Evolutionary conservation across 2,888 invertebrate genomes (phyloP).

Genomic region (Hypena proboscidalis): DNA sequence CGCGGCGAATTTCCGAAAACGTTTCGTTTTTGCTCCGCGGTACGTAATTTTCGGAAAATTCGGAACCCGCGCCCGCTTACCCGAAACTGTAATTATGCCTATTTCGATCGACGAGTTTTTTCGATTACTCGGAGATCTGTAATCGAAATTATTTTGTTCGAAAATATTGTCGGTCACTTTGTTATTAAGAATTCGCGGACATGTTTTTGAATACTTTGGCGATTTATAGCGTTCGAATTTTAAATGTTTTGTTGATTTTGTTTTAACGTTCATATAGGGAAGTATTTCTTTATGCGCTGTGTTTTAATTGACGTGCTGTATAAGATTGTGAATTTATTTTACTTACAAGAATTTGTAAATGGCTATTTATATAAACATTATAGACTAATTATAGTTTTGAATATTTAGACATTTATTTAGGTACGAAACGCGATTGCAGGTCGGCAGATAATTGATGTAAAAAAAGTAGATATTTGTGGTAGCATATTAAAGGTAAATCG

Average conservation of each 20-base stretch:
- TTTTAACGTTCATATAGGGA: too few species aligned
- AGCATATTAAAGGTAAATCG: too few species aligned
- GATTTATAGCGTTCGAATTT: neutral
- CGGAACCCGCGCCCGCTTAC: constrained; percentile 51
- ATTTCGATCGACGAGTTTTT: constrained; percentile 76
- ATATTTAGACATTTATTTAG: too few species aligned
- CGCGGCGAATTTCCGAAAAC: constrained; percentile 65
- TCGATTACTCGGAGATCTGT: constrained; percentile 36
- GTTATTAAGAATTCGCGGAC: constrained; percentile 15
- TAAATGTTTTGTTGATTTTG: neutral
- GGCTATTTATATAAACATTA: too few species aligned
- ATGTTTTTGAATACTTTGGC: constrained; percentile 12
- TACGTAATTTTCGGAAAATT: constrained; percentile 75
- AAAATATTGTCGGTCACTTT: constrained; percentile 30
- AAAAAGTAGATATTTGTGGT: too few species aligned
- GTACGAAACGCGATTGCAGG: too few species aligned
- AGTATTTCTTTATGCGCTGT: too few species aligned
- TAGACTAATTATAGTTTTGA: too few species aligned
- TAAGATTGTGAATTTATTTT: too few species aligned
- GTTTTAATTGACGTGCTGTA: too few species aligned
- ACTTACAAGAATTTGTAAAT: too few species aligned
- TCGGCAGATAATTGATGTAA: too few species aligned
- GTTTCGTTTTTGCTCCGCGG: constrained; percentile 55
- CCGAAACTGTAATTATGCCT: constrained; percentile 74
- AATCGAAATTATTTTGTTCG: constrained; percentile 41